phyloP scores from a whole-genome alignment of 2,888 invertebrate genomes.

The Drosophila imparisetae region DNA sequence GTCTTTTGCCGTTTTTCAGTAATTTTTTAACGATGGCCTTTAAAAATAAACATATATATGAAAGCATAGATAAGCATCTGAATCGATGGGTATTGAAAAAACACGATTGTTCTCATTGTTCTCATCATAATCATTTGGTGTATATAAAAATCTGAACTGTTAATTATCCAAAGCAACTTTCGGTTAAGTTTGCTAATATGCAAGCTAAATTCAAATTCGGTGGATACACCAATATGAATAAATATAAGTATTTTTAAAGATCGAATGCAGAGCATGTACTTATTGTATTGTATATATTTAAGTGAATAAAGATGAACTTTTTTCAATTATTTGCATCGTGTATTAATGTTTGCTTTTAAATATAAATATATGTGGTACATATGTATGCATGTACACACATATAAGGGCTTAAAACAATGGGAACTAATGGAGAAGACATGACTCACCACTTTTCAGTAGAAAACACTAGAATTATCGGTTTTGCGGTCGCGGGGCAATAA shows the following conservation, averaged over 20 bases:
- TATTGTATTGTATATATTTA: not conserved
- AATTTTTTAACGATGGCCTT: not conserved
- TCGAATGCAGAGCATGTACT: not conserved
- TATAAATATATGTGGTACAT: too few species aligned
- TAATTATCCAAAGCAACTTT: not conserved
- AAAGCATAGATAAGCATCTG: too few species aligned
- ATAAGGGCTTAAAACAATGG: too few species aligned
- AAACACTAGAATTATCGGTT: too few species aligned
- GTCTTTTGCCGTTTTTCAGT: constrained; percentile 8
- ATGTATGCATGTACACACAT: too few species aligned
- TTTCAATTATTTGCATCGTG: too few species aligned
- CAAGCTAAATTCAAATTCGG: not conserved
- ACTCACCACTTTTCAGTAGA: too few species aligned
- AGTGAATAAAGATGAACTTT: too few species aligned
- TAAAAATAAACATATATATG: not conserved
- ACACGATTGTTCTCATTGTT: not conserved
- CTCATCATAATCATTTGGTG: too few species aligned
- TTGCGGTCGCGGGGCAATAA: too few species aligned
- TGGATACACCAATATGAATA: not conserved
- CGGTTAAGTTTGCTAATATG: not conserved
- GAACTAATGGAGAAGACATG: too few species aligned
- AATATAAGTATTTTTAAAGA: not conserved
- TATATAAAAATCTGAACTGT: not conserved
- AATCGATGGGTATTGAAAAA: not conserved
- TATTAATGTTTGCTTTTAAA: too few species aligned